Evolutionary conservation across 2,888 invertebrate genomes (phyloP).

Genomic region (Patella ulyssiponensis): DNA sequence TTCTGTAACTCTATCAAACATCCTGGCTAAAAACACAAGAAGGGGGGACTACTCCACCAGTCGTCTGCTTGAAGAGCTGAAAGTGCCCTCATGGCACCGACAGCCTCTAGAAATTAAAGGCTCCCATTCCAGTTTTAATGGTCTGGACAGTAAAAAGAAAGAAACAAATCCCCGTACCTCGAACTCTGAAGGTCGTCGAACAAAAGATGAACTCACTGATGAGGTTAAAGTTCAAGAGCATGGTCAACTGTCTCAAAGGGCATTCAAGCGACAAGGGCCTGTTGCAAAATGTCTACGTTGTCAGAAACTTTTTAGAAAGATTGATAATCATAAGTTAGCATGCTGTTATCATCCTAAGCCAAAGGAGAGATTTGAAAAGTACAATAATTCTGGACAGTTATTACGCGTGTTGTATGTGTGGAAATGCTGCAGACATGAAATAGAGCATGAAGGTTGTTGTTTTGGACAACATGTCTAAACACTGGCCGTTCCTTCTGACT

Average conservation of each 20-base stretch:
- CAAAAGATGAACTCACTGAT: slow-evolving; percentile 1
- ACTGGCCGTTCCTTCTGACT: background rate
- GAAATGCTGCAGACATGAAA: slow-evolving; percentile 64
- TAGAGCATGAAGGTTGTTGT: slow-evolving; percentile 62
- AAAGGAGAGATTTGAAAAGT: slow-evolving; percentile 63
- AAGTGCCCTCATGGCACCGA: slow-evolving; percentile 12
- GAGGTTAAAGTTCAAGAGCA: slow-evolving; percentile 2
- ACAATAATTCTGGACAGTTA: slow-evolving; percentile 59
- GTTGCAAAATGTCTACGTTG: slow-evolving; percentile 67
- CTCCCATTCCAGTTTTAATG: slow-evolving; percentile 4
- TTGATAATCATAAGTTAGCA: slow-evolving; percentile 66
- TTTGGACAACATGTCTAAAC: slow-evolving; percentile 60
- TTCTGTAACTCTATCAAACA: background rate
- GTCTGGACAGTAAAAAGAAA: slow-evolving; percentile 2
- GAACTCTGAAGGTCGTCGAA: background rate
- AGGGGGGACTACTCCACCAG: background rate
- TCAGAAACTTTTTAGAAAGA: slow-evolving; percentile 61
- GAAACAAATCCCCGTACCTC: background rate
- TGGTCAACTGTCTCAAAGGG: slow-evolving; percentile 6
- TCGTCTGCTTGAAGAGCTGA: background rate
- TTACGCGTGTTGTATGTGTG: slow-evolving; percentile 60
- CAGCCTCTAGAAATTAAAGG: slow-evolving; percentile 16
- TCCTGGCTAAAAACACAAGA: background rate
- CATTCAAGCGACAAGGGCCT: slow-evolving; percentile 47
- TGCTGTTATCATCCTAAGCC: slow-evolving; percentile 66